Evolutionary conservation across 2,113 vertebrate species (phyloP).

Genomic region (Aplodontia rufa): DNA sequence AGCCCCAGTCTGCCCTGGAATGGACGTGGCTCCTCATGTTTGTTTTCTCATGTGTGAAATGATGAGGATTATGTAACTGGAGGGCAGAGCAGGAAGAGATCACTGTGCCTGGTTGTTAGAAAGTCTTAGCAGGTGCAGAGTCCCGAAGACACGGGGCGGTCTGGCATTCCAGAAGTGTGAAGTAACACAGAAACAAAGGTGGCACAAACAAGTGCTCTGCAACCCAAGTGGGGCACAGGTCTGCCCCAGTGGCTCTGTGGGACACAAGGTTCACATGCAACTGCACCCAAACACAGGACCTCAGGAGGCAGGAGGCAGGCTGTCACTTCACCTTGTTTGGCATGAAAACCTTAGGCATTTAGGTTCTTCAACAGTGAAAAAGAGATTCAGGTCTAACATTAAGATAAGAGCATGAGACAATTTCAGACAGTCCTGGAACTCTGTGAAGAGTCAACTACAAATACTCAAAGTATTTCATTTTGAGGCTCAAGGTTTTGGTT

Average conservation of each 20-base stretch:
- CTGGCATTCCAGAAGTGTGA: neutral
- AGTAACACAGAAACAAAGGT: too few relatives aligned
- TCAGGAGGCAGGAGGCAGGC: fast-evolving
- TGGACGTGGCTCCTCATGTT: neutral
- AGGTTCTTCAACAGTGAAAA: neutral
- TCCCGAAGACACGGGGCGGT: neutral
- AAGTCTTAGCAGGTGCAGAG: neutral
- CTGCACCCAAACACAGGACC: neutral
- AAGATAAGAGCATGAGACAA: neutral
- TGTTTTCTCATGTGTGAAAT: constrained; percentile 23
- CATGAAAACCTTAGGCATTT: fast-evolving
- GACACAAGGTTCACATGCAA: neutral
- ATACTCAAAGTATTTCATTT: neutral
- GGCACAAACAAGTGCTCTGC: fast-evolving
- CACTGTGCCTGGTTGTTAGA: too few relatives aligned
- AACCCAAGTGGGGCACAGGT: neutral
- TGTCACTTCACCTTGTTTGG: neutral
- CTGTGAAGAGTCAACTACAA: neutral
- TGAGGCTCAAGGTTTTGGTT: neutral
- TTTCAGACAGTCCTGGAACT: neutral
- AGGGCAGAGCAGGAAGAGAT: constrained; percentile 1
- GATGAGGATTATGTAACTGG: neutral
- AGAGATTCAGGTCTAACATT: too few relatives aligned
- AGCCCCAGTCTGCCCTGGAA: neutral
- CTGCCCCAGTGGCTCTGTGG: fast-evolving